These are phyloP conservation scores for Pseudococcus longispinus DNA, from an alignment of 2,888 invertebrate genomes.

Conservation along the genomic window DNA sequence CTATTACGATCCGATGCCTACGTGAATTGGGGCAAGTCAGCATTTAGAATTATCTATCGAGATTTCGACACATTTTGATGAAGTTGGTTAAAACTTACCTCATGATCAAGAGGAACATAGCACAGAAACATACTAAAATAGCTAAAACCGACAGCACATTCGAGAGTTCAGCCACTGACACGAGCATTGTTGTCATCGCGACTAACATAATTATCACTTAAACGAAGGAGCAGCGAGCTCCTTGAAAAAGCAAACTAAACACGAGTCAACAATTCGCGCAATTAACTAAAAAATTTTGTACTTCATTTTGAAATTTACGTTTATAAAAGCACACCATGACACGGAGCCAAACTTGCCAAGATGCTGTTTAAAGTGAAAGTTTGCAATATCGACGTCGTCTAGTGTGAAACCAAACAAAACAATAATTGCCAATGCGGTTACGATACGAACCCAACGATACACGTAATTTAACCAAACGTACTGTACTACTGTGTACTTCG, in stretches of 20 bases:
- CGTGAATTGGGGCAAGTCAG: background rate
- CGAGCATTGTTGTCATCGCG: constrained; percentile 68
- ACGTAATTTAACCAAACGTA: background rate
- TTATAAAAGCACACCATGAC: constrained; percentile 26
- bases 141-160: constrained; percentile 79
- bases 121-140: constrained; percentile 75
- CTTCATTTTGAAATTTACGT: constrained; percentile 34
- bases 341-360: constrained; percentile 10
- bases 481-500: background rate
- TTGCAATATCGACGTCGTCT: constrained; percentile 25
- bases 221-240: constrained; percentile 14
- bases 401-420: constrained; percentile 50
- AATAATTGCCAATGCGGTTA: constrained; percentile 24
- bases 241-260: background rate
- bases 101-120: constrained; percentile 77
- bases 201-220: constrained; percentile 63
- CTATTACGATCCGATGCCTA: background rate
- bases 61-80: background rate
- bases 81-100: constrained; percentile 65
- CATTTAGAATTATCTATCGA: background rate
- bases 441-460: background rate
- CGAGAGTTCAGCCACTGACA: constrained; percentile 76
- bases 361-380: constrained; percentile 34
- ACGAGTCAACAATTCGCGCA: background rate
- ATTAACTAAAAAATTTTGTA: constrained; percentile 27